phyloP scores from a whole-genome alignment of 1,140 invertebrate species.

The Augochlora pura region DNA sequence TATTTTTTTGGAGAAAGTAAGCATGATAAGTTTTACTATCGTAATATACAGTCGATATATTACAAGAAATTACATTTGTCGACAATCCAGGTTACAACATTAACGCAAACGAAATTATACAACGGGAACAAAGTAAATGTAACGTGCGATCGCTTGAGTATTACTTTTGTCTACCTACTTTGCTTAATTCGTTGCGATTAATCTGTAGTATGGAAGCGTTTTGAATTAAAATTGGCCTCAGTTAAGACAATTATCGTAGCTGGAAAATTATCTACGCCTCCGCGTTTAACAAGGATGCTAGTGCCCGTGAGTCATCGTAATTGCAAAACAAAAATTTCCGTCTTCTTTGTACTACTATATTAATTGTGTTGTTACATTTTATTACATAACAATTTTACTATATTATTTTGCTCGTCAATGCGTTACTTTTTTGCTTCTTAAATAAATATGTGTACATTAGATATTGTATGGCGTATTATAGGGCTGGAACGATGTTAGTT shows the following conservation, averaged over 20 bases:
- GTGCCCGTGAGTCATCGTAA: slow-evolving; percentile 52
- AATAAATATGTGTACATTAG: too few relatives aligned
- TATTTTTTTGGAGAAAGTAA: too few relatives aligned
- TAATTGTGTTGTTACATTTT: slow-evolving; percentile 35
- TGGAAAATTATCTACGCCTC: slow-evolving; percentile 72
- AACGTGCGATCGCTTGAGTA: neutral
- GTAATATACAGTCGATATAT: too few relatives aligned
- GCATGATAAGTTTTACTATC: too few relatives aligned
- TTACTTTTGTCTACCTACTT: slow-evolving; percentile 11
- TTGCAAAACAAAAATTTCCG: slow-evolving; percentile 45
- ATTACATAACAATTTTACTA: slow-evolving; percentile 1
- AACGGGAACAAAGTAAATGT: neutral
- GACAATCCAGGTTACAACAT: too few relatives aligned
- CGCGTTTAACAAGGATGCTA: slow-evolving; percentile 69
- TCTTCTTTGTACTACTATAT: neutral
- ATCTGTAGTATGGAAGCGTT: slow-evolving; percentile 60
- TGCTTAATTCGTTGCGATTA: slow-evolving; percentile 66
- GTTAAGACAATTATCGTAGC: slow-evolving; percentile 76
- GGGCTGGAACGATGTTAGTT: slow-evolving; percentile 90
- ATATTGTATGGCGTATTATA: slow-evolving; percentile 56
- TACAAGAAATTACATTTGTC: too few relatives aligned
- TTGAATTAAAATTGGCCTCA: slow-evolving; percentile 72
- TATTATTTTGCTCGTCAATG: neutral
- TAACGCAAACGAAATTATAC: too few relatives aligned
- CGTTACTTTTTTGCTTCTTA: neutral